Evolutionary conservation across 2,888 invertebrate species (phyloP), one percentile per base, ranked within the genome.

Genomic region (Noctua fimbriata): DNA sequence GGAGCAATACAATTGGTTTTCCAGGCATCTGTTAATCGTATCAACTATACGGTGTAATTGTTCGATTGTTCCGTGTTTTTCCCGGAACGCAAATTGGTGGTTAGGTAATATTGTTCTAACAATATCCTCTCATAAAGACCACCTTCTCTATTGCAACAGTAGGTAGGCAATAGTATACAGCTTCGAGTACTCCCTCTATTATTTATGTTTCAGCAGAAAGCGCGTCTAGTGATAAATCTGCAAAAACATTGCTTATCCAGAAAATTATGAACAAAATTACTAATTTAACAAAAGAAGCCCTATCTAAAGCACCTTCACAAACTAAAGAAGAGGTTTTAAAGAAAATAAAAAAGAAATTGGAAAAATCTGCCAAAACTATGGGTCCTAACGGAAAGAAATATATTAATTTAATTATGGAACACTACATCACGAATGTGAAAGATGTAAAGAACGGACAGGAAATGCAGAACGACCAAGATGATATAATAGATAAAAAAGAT

Each of bases 331-430:
- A 69, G 10, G 81, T 91, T 69, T 85, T 92, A 76, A 75, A 81
- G 21, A 90, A 87, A 76, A 91, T 94, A 65, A 92, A 93, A 89
- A 77, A 79, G 10, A 92, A 91, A 86, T 87, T 94, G 52, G 88
- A 85, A 52, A 89, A 90, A 75, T 91, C 92, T 28, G 89, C 93
- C 0, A 81, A 88, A 75, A 73, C 83, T 9, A 89, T 93, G 72
- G 92, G 93, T 36, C 47, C 74, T 4, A 89, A 91, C 63, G 91
- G 90, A 12, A 82, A 89, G 9, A 93, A 91, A 89, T 94, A 95
- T 87, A 90, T 94, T 0, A 84, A 92, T 58, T 82, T 94, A 7
- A 92, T 96, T 52, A 93, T 95, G 94, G 87, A 93, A 77, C 93
- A 93, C n/a, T 89, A 95, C 76, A 92, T 90, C 85, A 81, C 87